Base-by-base conservation (phyloP, 1,140 invertebrate genomes). In the Bombus superbus region DNA sequence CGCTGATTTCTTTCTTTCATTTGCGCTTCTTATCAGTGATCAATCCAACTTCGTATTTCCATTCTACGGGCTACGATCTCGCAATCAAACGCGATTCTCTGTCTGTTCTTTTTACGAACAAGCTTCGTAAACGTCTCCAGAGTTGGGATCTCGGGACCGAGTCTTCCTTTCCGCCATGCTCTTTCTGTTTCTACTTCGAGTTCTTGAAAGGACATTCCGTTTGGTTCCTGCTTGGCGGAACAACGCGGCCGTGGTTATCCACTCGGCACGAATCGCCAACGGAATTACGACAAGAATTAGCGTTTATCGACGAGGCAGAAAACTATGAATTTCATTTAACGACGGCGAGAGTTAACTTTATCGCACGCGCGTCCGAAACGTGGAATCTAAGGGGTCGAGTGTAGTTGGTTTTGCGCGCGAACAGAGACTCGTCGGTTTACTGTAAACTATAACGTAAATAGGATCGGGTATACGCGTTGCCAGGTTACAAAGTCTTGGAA, bases 271-370 rank as follows among this genome's bases (percentile, higher is more conserved):
- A 82, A 82, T 82, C 57, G 42, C 6, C 8, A 8, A 53, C 47
- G 47, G 0, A 53, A 22, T 53, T 53, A 18, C 5, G n/a, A 74
- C n/a, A 66, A 32, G 32, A 83, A 68, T 76, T 32, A 22, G 9
- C 47, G 18, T 81, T 62, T 59, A 5, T 22, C 47, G 47, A 53
- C 47, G 0, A 53, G 47, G 18, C 47, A 22, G 32, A 53, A 6
- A 22, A 2, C 18, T 22, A 5, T 18, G 72, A 82, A 82, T 75
- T 75, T 75, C 42, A 53, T 66, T 66, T 66, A 75, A 75, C 57
- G 32, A 42, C 0, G 18, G 32, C 59, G 15, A 11, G 42, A 64
- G 42, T 82, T 82, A 66, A 73, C 35, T 44, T n/a, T n/a, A 38
- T 53, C 42, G 22, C n/a, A 2, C 3, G 68, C 38, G 42, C 28